A percentile compares a stretch with the other conserved stretches of the same genome.
phyloP scores from a whole-genome alignment of 2,113 vertebrate species.

The Chaetodon auriga region DNA sequence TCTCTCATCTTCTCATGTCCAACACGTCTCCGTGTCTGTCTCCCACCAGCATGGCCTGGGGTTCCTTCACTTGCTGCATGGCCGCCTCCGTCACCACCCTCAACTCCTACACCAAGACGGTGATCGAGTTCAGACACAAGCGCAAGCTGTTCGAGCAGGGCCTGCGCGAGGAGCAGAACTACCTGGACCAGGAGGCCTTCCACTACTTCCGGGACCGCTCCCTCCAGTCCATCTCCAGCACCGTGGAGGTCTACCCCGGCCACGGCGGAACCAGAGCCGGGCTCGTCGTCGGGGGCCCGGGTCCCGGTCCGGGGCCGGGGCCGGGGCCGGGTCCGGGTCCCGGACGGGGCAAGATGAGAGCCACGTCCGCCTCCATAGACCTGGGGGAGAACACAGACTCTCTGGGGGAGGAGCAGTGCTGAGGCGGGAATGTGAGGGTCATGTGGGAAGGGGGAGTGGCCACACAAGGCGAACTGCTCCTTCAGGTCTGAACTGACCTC shows the following conservation, averaged over 20 bases:
- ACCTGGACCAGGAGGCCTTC: constrained; percentile 92
- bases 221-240: constrained; percentile 84
- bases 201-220: constrained; percentile 94
- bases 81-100: constrained; percentile 97
- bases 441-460: not conserved
- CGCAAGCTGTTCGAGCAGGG: constrained; percentile 95
- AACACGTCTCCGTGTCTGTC: constrained; percentile 11
- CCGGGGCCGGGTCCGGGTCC: constrained; percentile 34
- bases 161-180: constrained; percentile 93
- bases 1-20: not conserved
- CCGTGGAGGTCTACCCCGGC: constrained; percentile 80
- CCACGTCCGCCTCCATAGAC: constrained; percentile 64
- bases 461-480: not conserved
- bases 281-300: constrained; percentile 25
- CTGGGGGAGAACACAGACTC: constrained; percentile 83
- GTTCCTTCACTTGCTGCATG: constrained; percentile 99
- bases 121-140: constrained; percentile 98
- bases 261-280: constrained; percentile 62
- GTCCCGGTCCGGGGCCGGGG: constrained; percentile 19
- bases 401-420: constrained; percentile 85
- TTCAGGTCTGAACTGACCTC: not conserved
- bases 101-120: constrained; percentile 99
- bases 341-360: constrained; percentile 59
- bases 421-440: constrained; percentile 33
- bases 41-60: constrained; percentile 93